Percentiles rank a stretch among this genome's conserved stretches.
Evolutionary conservation across 1,140 invertebrate species (phyloP).

Genomic region (Hypothenemus hampei): DNA sequence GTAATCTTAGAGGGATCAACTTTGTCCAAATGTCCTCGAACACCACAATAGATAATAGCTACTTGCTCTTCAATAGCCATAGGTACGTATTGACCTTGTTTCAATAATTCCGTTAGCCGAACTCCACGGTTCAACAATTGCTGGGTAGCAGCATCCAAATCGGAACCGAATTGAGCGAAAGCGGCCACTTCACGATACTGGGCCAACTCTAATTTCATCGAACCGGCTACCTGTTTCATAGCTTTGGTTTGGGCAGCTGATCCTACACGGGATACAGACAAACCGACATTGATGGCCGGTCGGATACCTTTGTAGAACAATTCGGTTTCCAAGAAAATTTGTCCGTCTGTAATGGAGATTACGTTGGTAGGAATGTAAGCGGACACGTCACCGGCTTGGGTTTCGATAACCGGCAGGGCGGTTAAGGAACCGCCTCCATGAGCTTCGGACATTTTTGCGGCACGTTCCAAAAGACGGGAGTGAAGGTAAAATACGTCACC

Average conservation of each 20-base stretch:
- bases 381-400: conserved; percentile 98
- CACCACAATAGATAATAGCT: conserved; percentile 98
- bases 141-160: conserved; percentile 98
- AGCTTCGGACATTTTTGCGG: conserved; percentile 97
- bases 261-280: conserved; percentile 98
- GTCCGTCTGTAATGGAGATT: conserved; percentile 99
- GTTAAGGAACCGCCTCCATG: conserved; percentile 97
- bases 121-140: conserved; percentile 98
- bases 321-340: conserved; percentile 99
- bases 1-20: conserved; percentile 97
- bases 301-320: conserved; percentile 99
- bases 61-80: conserved; percentile 99
- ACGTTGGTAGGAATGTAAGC: conserved; percentile 99
- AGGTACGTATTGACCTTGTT: conserved; percentile 99
- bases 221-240: conserved; percentile 99
- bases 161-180: conserved; percentile 99
- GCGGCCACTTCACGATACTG: conserved; percentile 99
- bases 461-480: conserved; percentile 97
- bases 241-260: conserved; percentile 99
- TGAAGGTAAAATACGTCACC: conserved; percentile 99
- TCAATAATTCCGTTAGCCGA: conserved; percentile 95
- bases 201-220: conserved; percentile 99
- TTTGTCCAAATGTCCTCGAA: conserved; percentile 97
- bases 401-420: conserved; percentile 97
- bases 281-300: conserved; percentile 99